Evolutionary conservation across 2,113 vertebrate genomes (phyloP).

Genomic region (Monopterus albus): DNA sequence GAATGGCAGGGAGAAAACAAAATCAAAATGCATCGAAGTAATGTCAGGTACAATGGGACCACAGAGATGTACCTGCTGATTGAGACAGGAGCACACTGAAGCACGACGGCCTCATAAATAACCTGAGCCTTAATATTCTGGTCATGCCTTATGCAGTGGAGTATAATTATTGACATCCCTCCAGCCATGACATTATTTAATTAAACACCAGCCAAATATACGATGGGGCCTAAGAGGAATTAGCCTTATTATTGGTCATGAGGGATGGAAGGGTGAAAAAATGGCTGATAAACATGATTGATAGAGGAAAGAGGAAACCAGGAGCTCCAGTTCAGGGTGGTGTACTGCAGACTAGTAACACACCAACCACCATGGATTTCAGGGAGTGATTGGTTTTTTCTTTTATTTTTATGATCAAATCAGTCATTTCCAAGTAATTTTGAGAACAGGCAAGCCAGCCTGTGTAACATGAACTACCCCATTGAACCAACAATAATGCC

Average conservation of each 20-base stretch:
- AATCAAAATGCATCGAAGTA: slow-evolving; percentile 4
- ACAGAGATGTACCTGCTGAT: slow-evolving; percentile 20
- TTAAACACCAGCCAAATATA: slow-evolving; percentile 40
- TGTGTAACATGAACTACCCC: slow-evolving; percentile 7
- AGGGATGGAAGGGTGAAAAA: slow-evolving; percentile 5
- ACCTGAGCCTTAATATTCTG: slow-evolving; percentile 23
- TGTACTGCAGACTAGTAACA: neutral
- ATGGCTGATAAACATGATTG: slow-evolving; percentile 13
- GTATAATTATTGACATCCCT: slow-evolving; percentile 37
- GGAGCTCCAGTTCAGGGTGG: neutral
- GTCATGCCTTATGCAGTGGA: slow-evolving; percentile 11
- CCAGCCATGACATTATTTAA: slow-evolving; percentile 46
- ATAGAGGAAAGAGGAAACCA: slow-evolving; percentile 1
- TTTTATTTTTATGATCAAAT: slow-evolving; percentile 22
- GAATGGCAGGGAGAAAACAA: neutral
- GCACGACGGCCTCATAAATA: slow-evolving; percentile 1
- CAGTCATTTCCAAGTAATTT: slow-evolving; percentile 10
- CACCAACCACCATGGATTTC: neutral
- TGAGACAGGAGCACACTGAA: slow-evolving; percentile 17
- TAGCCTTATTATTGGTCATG: slow-evolving; percentile 21
- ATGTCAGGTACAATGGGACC: neutral
- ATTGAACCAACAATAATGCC: slow-evolving; percentile 7
- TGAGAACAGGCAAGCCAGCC: slow-evolving; percentile 1
- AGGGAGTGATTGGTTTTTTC: neutral
- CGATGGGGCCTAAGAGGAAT: slow-evolving; percentile 16